A percentile compares a stretch with the other conserved stretches of the same genome.
Evolutionary conservation across 2,113 vertebrate species (phyloP).

Genomic region (Oncorhynchus mykiss): DNA sequence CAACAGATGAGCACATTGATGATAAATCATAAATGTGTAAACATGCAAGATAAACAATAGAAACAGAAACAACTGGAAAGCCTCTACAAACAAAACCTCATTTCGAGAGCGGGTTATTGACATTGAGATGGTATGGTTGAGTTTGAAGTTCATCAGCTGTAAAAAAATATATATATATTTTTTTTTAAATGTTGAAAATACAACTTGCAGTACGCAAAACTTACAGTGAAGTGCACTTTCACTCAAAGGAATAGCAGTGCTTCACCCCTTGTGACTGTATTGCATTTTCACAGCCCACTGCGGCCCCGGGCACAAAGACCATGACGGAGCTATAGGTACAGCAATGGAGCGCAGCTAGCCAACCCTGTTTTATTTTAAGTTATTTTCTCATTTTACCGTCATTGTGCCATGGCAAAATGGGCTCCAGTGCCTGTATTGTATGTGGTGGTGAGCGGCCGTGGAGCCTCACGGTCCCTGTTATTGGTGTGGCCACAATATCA

Average conservation of each 20-base stretch:
- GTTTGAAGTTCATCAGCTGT: not conserved
- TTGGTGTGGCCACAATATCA: conserved; percentile 15
- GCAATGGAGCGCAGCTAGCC: not conserved
- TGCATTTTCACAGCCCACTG: not conserved
- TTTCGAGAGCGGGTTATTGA: not conserved
- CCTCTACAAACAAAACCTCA: not conserved
- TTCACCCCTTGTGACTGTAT: not conserved
- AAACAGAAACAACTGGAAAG: not conserved
- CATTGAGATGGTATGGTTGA: no score
- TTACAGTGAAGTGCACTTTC: not conserved
- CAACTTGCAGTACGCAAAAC: not conserved
- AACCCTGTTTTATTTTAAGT: not conserved
- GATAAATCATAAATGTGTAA: not conserved
- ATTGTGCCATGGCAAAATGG: not conserved
- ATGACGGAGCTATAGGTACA: not conserved
- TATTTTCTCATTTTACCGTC: not conserved
- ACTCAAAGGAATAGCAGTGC: not conserved
- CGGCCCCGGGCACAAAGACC: not conserved
- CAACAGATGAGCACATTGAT: conserved; percentile 8
- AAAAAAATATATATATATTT: not conserved
- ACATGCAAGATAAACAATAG: conserved; percentile 5
- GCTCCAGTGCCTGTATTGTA: not conserved
- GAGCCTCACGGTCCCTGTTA: not conserved
- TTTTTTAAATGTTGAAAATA: not conserved
- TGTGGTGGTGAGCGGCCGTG: not conserved